Base-by-base conservation (phyloP, 2,888 invertebrate genomes). In the Harpalus rufipes region DNA sequence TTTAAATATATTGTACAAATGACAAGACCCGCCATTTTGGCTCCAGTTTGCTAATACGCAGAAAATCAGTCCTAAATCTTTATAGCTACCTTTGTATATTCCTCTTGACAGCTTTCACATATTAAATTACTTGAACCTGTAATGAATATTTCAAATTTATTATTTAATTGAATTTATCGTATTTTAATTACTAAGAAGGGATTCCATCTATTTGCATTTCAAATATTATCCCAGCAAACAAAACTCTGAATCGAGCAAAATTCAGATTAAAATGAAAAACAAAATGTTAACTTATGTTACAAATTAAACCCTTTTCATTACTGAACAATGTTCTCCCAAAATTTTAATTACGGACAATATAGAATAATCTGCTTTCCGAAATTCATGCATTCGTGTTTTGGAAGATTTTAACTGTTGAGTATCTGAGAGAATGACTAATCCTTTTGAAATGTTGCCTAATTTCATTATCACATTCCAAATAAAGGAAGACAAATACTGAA, bases 201-300 rank as follows among this genome's bases (percentile, higher is more conserved):
- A 51, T 51, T 51, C 44, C 44, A 51, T 51, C 10, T 51, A 51
- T 51, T 51, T 51, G 44, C 44, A 51, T 51, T 51, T 51, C 44
- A 51, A 51, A 51, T 51, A 51, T 51, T 51, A 51, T 51, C 10
- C 8, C 44, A 51, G 44, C 44, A 51, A 51, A 51, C 44, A 51
- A 51, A 51, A 51, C 44, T 51, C 44, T 51, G 44, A 51, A 51
- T 10, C 12, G 44, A 51, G 44, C 10, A 51, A 51, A 51, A 51
- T 51, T 51, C 44, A 51, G 10, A 51, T 51, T 51, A 51, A 51
- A 51, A 51, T 51, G 44, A 51, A 51, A 51, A 51, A 51, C 44
- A 51, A 51, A 51, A 51, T 51, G 44, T 51, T 51, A 51, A 51
- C 44, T 51, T 51, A 51, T 51, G 44, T 51, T 51, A 10, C 44